These are phyloP conservation scores for Zoanthus gigantus DNA, from an alignment of 92 coral and sea anemone genomes.

Conservation along the genomic window DNA sequence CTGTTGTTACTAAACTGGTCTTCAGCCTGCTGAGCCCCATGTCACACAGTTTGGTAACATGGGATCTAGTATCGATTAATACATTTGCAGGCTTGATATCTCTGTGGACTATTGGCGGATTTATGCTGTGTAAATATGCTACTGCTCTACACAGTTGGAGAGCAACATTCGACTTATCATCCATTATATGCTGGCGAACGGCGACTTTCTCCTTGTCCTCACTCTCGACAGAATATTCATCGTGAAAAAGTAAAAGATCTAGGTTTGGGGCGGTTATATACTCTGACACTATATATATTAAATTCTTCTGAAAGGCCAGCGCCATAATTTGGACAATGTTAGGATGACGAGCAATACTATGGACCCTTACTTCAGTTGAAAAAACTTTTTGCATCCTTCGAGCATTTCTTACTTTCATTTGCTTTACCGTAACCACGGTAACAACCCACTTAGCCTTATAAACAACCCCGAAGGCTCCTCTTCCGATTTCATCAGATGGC, in stretches of 20 bases:
- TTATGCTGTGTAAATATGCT: constrained; percentile 3
- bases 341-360: not conserved
- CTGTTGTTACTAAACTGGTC: constrained; percentile 8
- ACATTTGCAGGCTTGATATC: constrained; percentile 1
- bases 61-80: constrained; percentile 3
- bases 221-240: not conserved
- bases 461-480: not conserved
- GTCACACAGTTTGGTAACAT: constrained; percentile 4
- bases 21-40: constrained; percentile 5
- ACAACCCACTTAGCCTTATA: constrained; percentile 2
- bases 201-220: constrained; percentile 7
- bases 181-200: not conserved
- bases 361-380: not conserved
- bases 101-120: not conserved
- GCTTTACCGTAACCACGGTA: not conserved
- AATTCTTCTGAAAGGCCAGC: constrained; percentile 1
- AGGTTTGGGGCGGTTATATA: constrained; percentile 6
- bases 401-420: not conserved
- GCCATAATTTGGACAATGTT: not conserved
- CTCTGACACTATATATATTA: not conserved
- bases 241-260: constrained; percentile 1
- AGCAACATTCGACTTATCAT: not conserved
- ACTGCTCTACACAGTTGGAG: not conserved
- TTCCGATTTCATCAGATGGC: not conserved
- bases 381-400: not conserved